phyloP scores from a whole-genome alignment of 2,888 invertebrate species.

The Metacarcinus magister region DNA sequence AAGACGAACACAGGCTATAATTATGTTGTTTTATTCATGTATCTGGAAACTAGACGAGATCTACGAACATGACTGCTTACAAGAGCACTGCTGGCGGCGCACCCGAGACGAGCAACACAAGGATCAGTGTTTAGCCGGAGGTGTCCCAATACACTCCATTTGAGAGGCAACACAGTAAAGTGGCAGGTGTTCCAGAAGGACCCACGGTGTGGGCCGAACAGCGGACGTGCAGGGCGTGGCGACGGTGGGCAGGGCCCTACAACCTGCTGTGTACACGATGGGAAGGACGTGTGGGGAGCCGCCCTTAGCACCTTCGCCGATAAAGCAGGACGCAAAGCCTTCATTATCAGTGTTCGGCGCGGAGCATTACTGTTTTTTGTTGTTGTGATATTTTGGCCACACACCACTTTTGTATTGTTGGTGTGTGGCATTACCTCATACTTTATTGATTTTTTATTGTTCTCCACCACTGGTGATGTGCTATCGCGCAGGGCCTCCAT shows the following conservation, averaged over 20 bases:
- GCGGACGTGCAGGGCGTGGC: background rate
- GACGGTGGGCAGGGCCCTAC: background rate
- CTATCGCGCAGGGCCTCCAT: background rate
- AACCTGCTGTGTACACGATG: background rate
- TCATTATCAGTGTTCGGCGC: background rate
- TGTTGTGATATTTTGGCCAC: background rate
- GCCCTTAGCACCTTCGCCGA: background rate
- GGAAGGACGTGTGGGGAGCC: background rate
- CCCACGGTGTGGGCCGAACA: background rate
- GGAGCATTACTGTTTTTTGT: constrained; percentile 20
- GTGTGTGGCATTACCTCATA: constrained; percentile 20
- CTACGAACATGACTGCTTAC: background rate
- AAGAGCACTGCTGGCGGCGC: background rate
- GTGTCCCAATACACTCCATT: background rate
- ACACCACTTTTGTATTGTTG: background rate
- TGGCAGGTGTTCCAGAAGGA: background rate
- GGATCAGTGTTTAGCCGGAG: background rate
- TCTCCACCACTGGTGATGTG: background rate
- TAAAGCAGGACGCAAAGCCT: constrained; percentile 9
- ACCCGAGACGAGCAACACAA: background rate
- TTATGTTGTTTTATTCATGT: background rate
- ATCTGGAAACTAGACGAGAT: background rate
- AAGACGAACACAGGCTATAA: background rate
- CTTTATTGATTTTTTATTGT: constrained; percentile 21
- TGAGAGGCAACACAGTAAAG: background rate